A percentile compares a stretch with the other conserved stretches of the same genome.
Evolutionary conservation across 2,113 vertebrate species (phyloP).

Genomic region (Mystacornis crossleyi): DNA sequence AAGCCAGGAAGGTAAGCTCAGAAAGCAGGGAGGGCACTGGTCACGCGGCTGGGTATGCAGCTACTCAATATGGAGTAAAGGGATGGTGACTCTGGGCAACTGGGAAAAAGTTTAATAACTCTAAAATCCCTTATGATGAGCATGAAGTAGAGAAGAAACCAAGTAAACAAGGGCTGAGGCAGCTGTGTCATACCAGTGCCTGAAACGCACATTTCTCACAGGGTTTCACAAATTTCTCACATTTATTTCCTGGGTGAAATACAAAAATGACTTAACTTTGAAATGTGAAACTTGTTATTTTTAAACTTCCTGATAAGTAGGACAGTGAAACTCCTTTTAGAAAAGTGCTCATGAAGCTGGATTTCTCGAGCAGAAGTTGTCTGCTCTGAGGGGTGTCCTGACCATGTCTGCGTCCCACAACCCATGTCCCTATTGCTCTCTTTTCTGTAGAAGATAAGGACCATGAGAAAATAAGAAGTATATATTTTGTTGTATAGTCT

Average conservation of each 20-base stretch:
- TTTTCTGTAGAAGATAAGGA: not conserved
- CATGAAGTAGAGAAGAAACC: not conserved
- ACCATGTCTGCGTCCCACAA: not conserved
- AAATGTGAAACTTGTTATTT: slow-evolving; percentile 29
- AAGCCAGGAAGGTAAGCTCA: not conserved
- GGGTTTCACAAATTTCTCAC: not conserved
- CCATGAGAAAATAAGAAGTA: not conserved
- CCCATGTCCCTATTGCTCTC: fast-evolving
- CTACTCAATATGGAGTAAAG: not conserved
- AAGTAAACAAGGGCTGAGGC: slow-evolving; percentile 5
- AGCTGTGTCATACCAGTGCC: slow-evolving; percentile 12
- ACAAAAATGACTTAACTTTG: slow-evolving; percentile 25
- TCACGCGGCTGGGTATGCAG: fast-evolving
- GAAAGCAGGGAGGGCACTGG: not conserved
- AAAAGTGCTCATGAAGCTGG: not conserved
- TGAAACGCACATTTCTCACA: not conserved
- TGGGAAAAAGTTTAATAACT: not conserved
- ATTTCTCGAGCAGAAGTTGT: not conserved
- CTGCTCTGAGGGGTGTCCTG: not conserved
- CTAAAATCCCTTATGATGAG: not conserved
- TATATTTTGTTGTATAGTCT: not conserved
- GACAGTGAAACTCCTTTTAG: not conserved
- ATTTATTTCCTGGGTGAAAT: not conserved
- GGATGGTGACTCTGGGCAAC: not conserved
- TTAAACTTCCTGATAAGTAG: not conserved